Evolutionary conservation across 2,888 invertebrate species (phyloP), one percentile per base, ranked within the genome.

Genomic region (Endotricha flammealis): DNA sequence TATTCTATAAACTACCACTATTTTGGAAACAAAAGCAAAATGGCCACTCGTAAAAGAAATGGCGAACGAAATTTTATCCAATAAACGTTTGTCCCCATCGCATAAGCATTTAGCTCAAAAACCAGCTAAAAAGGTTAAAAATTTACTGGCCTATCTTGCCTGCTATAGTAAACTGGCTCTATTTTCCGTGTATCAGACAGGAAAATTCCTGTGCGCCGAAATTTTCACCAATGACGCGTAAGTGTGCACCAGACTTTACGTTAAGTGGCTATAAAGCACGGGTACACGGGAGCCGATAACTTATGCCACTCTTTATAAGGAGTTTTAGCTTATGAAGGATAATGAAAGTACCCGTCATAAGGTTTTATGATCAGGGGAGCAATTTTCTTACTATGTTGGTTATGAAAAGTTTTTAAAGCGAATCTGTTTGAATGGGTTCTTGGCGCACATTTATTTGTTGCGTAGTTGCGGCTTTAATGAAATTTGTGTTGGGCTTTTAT

Each of bases 381-480:
- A 63, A 68, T 68, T 72, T 72, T 38, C 61, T 65, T 69, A 74
- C 72, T 71, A 68, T 75, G 70, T 76, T 69, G 68, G 71, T 71
- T 63, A 36, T 20, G 12, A 57, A 58, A 46, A 64, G 46, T 53
- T 53, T 50, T 47, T 44, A 39, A 50, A 51, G 47, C 44, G 51
- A 50, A 49, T 44, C 28, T 29, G 29, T 29, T 27, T 14, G 29
- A 29, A 35, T 11, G 46, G 25, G 37, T 37, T 42, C 35, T 30
- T 7, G 8, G 3, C 7, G 20, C n/a, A 20, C 20, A 39, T 39
- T 44, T 45, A 42, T 35, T 44, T 38, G 43, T 43, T 44, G 44
- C 38, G 32, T 44, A 36, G 43, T 43, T 44, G 44, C 38, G 32
- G 29, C 29, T 29, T 13, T 42, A 41, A 47, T 42, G 44, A 42